Base-by-base conservation (phyloP, 1,140 invertebrate species). In the Drusus annulatus region DNA sequence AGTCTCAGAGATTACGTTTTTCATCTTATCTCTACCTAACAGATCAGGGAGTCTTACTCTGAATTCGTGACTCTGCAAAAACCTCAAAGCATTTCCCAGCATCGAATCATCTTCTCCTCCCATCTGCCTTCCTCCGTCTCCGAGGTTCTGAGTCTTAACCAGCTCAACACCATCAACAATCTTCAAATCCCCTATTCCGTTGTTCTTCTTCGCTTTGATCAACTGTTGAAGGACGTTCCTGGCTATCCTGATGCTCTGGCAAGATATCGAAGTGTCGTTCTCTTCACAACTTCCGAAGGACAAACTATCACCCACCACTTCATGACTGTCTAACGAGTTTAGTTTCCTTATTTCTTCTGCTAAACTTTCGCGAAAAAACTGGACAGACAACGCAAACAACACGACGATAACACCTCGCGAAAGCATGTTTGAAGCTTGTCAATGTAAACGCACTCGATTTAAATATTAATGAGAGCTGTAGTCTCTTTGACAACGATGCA, bases 21-120 rank as follows among this genome's bases (percentile, higher is more conserved):
- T 87, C 7, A 91, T 81, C 56, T 88, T 87, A 10, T 89, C 88
- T 82, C 88, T 90, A 63, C 89, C 88, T 4, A 92, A 89, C 58
- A 95, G 86, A 84, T 92, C 93, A 0, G 92, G 92, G 60, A 95
- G 86, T 80, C 92, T 93, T 4, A 95, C 91, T 81, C 93, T 91
- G 0, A 95, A 84, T 83, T 95, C 94, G 83, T 94, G 92, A 8
- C 89, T 92, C 80, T 93, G 90, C 1, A 95, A 84, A 83, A 95
- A 95, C 74, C 91, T 91, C 17, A 93, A 88, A 54, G 95, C 85
- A 1, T 91, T 88, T 1, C 89, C 91, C 28, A 94, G 80, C 0
- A 90, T 83, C 0, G 90, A 90, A 21, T 88, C 87, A 76, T 91
- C 91, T 16, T 91, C 91, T 73, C 91, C 90, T 13, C 91, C 91